Evolutionary conservation across 2,888 invertebrate genomes (phyloP).

Genomic region (Reticulitermes lucifugus): DNA sequence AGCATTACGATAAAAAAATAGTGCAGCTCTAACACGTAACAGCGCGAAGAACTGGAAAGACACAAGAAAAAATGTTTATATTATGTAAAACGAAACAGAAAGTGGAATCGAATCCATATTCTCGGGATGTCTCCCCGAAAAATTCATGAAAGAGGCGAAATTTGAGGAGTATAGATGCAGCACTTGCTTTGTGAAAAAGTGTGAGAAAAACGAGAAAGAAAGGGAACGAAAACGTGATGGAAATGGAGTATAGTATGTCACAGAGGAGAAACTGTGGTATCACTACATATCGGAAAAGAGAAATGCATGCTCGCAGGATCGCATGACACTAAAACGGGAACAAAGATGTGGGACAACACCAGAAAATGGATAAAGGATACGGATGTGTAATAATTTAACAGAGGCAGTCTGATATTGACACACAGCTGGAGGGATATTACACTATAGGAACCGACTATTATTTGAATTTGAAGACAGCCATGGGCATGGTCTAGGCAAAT

Average conservation of each 20-base stretch:
- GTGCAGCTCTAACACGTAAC: not conserved
- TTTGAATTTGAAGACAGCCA: not conserved
- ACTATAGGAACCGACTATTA: not conserved
- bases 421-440: not conserved
- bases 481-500: not conserved
- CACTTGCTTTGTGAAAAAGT: not conserved
- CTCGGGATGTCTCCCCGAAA: conserved; percentile 26
- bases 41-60: not conserved
- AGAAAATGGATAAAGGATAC: not conserved
- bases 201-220: not conserved
- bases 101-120: conserved; percentile 40
- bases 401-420: not conserved
- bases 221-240: not conserved
- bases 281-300: not conserved
- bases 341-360: not conserved
- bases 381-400: not conserved
- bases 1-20: not conserved
- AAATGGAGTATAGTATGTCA: not conserved
- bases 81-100: conserved; percentile 35
- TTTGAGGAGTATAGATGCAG: not conserved
- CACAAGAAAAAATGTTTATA: conserved; percentile 22
- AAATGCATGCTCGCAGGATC: not conserved
- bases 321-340: not conserved
- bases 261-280: not conserved
- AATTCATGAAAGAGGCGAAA: conserved; percentile 3